phyloP scores from a whole-genome alignment of 2,113 vertebrate genomes.

The Ophiodon elongatus region DNA sequence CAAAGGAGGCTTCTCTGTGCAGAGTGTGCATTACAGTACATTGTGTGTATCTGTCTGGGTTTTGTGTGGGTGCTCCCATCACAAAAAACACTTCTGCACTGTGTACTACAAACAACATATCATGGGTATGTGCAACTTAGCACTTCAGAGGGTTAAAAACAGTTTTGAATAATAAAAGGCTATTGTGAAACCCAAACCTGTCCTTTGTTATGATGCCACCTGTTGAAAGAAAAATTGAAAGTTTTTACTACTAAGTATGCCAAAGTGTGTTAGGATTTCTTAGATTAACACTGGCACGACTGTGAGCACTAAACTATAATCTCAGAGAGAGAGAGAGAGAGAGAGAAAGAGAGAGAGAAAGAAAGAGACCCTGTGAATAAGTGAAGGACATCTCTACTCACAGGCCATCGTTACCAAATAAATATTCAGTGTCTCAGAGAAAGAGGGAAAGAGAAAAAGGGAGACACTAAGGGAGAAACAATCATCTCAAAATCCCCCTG shows the following conservation, averaged over 20 bases:
- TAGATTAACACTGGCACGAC: background rate
- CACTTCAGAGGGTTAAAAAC: constrained; percentile 14
- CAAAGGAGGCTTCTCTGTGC: constrained; percentile 39
- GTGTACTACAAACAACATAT: constrained; percentile 3
- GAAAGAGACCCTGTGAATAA: constrained; percentile 19
- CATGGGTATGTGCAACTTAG: constrained; percentile 1
- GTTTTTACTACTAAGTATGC: background rate
- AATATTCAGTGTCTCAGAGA: constrained; percentile 38
- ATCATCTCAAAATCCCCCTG: constrained; percentile 62
- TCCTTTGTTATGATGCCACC: constrained; percentile 6
- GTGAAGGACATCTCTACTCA: constrained; percentile 55
- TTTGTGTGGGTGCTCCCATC: constrained; percentile 28
- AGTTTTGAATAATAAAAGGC: background rate
- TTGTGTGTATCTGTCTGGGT: constrained; percentile 19
- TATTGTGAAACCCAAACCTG: constrained; percentile 1
- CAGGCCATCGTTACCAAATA: constrained; percentile 33
- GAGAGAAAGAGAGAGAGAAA: background rate
- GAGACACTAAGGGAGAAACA: constrained; percentile 55
- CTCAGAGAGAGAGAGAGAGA: background rate
- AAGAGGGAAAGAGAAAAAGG: constrained; percentile 1
- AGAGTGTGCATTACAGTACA: constrained; percentile 11
- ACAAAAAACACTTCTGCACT: background rate
- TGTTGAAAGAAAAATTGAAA: constrained; percentile 9
- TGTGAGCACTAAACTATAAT: background rate
- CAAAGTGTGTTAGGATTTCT: background rate